These are phyloP conservation scores for Hippocampus comes DNA, from an alignment of 2,113 vertebrate genomes.

Conservation along the genomic window DNA sequence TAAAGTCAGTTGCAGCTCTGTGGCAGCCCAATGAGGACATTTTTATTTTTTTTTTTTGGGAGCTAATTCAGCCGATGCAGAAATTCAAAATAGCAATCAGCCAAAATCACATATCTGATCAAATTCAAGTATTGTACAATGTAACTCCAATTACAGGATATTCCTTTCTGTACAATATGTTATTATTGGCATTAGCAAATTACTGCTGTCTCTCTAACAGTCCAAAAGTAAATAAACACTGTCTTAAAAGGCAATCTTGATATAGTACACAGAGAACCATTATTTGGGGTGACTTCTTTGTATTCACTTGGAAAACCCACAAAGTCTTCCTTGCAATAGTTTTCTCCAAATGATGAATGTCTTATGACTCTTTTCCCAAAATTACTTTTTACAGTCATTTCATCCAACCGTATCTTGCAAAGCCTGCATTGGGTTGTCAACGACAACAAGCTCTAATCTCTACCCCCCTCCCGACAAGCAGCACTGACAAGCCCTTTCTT, in stretches of 20 bases:
- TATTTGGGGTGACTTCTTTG: background rate
- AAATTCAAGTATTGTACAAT: background rate
- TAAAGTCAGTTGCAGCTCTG: too few species aligned
- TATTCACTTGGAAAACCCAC: conserved; percentile 32
- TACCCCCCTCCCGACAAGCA: conserved; percentile 85
- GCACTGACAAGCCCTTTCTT: conserved; percentile 92
- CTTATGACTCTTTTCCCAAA: conserved; percentile 46
- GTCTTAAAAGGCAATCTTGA: conserved; percentile 10
- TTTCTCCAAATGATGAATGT: conserved; percentile 50
- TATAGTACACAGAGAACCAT: too few species aligned
- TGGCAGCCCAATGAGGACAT: too few species aligned
- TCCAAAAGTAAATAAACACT: conserved; percentile 19
- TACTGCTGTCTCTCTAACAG: background rate
- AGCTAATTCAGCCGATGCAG: too few species aligned
- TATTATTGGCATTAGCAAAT: conserved; percentile 13
- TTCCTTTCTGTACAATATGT: background rate
- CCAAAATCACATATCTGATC: background rate
- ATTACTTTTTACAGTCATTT: conserved; percentile 79
- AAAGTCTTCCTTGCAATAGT: conserved; percentile 23
- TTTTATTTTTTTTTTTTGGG: too few species aligned
- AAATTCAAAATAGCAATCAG: too few species aligned
- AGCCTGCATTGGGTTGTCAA: conserved; percentile 84
- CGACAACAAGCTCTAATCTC: conserved; percentile 93
- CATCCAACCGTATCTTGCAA: conserved; percentile 88
- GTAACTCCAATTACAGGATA: too few species aligned